phyloP scores from a whole-genome alignment of 2,113 vertebrate genomes.

The Chionomys nivalis region DNA sequence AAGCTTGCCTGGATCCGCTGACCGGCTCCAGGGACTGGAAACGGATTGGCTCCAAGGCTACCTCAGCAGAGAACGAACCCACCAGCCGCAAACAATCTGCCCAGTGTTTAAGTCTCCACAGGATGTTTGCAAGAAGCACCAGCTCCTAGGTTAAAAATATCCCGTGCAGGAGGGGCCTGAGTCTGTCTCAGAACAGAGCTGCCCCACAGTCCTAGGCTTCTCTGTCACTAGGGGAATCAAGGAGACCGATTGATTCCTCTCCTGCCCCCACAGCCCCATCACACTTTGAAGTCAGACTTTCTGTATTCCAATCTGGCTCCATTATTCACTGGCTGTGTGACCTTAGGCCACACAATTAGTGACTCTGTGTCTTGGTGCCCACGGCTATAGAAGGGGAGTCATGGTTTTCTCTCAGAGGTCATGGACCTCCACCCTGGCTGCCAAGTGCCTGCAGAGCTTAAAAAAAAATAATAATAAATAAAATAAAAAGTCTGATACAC shows the following conservation, averaged over 20 bases:
- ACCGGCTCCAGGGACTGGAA: background rate
- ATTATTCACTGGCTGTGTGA: background rate
- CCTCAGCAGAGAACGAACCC: background rate
- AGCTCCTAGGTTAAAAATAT: slow-evolving; percentile 60
- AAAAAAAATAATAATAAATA: background rate
- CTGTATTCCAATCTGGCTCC: background rate
- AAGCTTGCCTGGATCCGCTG: background rate
- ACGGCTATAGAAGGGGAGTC: background rate
- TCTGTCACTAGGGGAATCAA: background rate
- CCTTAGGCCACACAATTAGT: background rate
- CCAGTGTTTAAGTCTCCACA: slow-evolving; percentile 47
- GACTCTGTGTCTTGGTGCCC: slow-evolving; percentile 8
- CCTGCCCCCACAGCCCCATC: background rate
- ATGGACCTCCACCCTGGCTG: background rate
- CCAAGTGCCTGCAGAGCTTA: background rate
- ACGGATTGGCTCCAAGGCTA: background rate
- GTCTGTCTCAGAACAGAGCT: slow-evolving; percentile 51
- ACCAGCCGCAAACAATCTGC: slow-evolving; percentile 27
- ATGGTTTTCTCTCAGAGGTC: background rate
- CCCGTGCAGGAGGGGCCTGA: background rate
- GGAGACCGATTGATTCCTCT: background rate
- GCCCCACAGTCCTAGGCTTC: background rate
- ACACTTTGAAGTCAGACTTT: slow-evolving; percentile 9
- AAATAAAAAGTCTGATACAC: background rate
- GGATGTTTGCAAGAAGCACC: slow-evolving; percentile 59